Percentiles rank a stretch among this genome's conserved stretches.
Conservation (phyloP, 2,797 vertebrate species). For the Xyrichtys novacula region DNA sequence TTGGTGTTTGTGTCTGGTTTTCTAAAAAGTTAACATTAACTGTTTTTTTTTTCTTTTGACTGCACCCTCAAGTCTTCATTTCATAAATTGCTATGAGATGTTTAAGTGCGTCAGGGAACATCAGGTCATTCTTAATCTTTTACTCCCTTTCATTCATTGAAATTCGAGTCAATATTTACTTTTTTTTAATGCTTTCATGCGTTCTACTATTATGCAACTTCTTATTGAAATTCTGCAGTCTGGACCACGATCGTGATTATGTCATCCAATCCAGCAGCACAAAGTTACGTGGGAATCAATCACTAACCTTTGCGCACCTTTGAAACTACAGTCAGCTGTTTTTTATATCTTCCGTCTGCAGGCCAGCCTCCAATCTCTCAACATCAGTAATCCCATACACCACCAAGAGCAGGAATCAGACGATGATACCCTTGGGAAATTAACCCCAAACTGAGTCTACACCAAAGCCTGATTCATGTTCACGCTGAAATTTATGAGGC, state of each 20-base stretch:
- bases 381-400: slow-evolving; percentile 2
- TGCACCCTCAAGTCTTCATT: neutral
- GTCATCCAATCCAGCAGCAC: slow-evolving; percentile 9
- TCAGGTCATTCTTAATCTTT: neutral
- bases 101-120: neutral
- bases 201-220: neutral
- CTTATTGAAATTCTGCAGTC: slow-evolving; percentile 5
- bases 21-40: neutral
- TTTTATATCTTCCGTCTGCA: slow-evolving; percentile 36
- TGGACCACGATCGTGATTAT: slow-evolving; percentile 1
- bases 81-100: neutral
- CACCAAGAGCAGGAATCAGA: slow-evolving; percentile 21
- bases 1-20: too few relatives aligned
- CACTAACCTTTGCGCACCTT: slow-evolving; percentile 28
- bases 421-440: slow-evolving; percentile 39
- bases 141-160: neutral
- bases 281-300: slow-evolving; percentile 16
- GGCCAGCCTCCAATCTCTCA: slow-evolving; percentile 24
- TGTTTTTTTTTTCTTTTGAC: neutral
- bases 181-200: slow-evolving; percentile 7
- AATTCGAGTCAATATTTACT: neutral
- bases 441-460: slow-evolving; percentile 44
- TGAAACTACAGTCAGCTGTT: slow-evolving; percentile 40
- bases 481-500: slow-evolving; percentile 45
- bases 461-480: slow-evolving; percentile 62